Evolutionary conservation across 2,113 vertebrate genomes (phyloP), one percentile per base, ranked within the genome.

Genomic region (Plecotus auritus): DNA sequence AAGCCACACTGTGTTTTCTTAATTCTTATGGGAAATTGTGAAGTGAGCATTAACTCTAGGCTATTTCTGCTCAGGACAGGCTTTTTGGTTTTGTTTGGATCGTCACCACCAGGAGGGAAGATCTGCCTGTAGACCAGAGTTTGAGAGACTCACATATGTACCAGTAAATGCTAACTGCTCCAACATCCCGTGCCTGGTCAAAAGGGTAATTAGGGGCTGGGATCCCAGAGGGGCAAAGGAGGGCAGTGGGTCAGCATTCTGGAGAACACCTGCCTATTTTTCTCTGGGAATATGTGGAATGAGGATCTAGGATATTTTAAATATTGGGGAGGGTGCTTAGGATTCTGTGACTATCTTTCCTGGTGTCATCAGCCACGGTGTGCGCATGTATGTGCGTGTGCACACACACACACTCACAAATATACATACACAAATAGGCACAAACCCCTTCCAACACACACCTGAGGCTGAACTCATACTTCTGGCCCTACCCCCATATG

Each of bases 351-450:
- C 70, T 5, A 0, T 76, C 35, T 56, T 80, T 73, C 35, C 40
- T 80, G 77, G 18, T 88, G 7, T 84, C 18, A 2, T 73, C 32
- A 81, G 56, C 13, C n/a, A 26, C 23, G 54, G 49, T 9, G 7
- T 67, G 16, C 26, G 9, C 0, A 1, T 4, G 4, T 16, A 8
- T 1, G 11, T 3, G 9, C 0, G 1, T 1, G 7, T 10, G 7
- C 1, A 11, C 4, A 4, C 26, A 20, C 17, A 64, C 9, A 69
- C n/a, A 69, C 32, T 18, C 67, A 69, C 66, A 69, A 18, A 35
- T 30, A 69, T 17, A 69, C 30, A 61, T 28, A 17, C 12, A 26
- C 18, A 26, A 9, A 14, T 42, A 59, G 22, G 66, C 37, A 81
- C 40, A 73, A 40, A 61, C 4, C 8, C 20, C 47, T 91, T 12